phyloP scores from a whole-genome alignment of 2,797 vertebrate species.

The Tadarida brasiliensis region DNA sequence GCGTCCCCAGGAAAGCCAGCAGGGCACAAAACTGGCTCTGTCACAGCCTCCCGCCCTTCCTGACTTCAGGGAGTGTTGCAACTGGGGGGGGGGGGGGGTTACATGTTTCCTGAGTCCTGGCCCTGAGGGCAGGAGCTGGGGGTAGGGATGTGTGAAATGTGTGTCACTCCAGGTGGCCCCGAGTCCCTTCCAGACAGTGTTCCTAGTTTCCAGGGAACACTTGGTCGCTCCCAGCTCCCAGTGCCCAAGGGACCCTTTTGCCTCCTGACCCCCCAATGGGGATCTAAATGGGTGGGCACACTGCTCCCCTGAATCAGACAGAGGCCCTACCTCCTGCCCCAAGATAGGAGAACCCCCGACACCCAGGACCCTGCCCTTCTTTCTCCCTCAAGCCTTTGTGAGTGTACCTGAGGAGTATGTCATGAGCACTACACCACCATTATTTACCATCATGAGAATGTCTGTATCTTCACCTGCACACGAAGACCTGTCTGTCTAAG shows the following conservation, averaged over 20 bases:
- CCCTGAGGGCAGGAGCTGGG: too few species aligned
- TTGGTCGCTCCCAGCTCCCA: too few species aligned
- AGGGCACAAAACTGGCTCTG: rapidly evolving
- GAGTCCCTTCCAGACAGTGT: too few species aligned
- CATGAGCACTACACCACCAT: rapidly evolving
- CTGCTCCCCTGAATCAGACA: too few species aligned
- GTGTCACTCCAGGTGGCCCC: neutral
- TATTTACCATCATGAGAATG: rapidly evolving
- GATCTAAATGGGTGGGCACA: rapidly evolving
- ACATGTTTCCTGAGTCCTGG: neutral
- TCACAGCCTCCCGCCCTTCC: rapidly evolving
- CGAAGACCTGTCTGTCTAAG: neutral
- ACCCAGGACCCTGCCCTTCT: neutral
- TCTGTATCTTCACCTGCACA: neutral
- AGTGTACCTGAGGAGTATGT: neutral
- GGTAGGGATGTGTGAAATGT: neutral
- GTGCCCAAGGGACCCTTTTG: neutral
- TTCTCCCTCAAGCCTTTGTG: neutral
- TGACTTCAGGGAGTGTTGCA: rapidly evolving
- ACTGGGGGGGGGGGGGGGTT: rapidly evolving
- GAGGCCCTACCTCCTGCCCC: neutral
- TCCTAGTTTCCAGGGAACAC: rapidly evolving
- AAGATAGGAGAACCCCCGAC: neutral
- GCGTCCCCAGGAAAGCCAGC: too few species aligned
- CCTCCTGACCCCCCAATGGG: rapidly evolving